Evolutionary conservation across 2,888 invertebrate genomes (phyloP), one percentile per base, ranked within the genome.

Genomic region (Caenorhabditis afra): DNA sequence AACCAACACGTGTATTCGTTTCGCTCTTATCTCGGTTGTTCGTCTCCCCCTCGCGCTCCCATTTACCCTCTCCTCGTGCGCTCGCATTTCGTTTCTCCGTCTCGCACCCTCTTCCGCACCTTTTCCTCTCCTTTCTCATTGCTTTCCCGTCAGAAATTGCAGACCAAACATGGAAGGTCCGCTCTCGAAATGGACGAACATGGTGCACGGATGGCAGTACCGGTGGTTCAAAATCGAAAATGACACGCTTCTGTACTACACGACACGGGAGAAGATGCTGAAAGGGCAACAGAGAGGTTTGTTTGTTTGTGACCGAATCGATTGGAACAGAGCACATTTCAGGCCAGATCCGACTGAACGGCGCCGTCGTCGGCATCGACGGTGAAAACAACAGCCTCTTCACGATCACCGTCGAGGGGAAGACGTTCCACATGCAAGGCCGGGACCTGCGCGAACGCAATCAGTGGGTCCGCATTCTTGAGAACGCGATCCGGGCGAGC

Each of bases 401-500:
- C 92, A 99, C 98, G 58, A 96, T 99, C 89, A 97, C 97, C 5
- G 97, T 97, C 59, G 99, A 99, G 92, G 96, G 97, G 88, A 99
- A 99, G 92, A 97, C 97, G 14, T 99, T 99, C 92, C 99, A 99
- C 92, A 97, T 99, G 91, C 98, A 99, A 93, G 97, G 98, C 20
- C 93, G 96, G 86, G 96, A 97, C 91, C 94, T 94, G 14, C 95
- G 95, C 66, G 98, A 99, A 91, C 93, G 98, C 62, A 97, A 98
- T 91, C 94, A 94, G 85, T 99, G 99, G 99, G 95, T 99, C 71
- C 94, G 95, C 47, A 95, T 95, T 49, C 92, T 99, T 79, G 97
- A 99, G 91, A 96, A 96, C 91, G 96, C 96, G 44, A 97, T 98
- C 57, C 88, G 90, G 14, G 79, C 83, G 11, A 85, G 50, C 50